phyloP scores from a whole-genome alignment of 1,140 invertebrate genomes.

The Drosophila busckii region DNA sequence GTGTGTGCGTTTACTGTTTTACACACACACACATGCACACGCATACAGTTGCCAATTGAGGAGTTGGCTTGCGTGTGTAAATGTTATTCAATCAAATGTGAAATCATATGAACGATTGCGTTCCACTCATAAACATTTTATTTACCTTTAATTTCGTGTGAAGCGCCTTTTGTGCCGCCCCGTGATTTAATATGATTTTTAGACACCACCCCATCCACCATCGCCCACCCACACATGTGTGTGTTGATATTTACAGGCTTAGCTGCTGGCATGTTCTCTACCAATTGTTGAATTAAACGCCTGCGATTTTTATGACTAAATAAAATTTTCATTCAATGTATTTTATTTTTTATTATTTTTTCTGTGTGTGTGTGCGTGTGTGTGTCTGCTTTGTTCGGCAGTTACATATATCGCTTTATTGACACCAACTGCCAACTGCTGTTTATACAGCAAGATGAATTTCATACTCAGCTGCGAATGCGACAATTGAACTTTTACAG shows the following conservation, averaged over 20 bases:
- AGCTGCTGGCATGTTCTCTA: neutral
- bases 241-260: constrained; percentile 26
- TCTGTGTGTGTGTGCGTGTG: constrained; percentile 2
- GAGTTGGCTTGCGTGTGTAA: constrained; percentile 61
- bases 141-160: constrained; percentile 74
- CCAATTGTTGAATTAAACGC: constrained; percentile 48
- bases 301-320: constrained; percentile 67
- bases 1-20: no score
- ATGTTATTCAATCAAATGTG: constrained; percentile 76
- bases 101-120: constrained; percentile 69
- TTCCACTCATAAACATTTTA: constrained; percentile 73
- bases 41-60: constrained; percentile 25
- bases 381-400: no score
- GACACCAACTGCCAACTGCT: constrained; percentile 63
- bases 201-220: neutral
- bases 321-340: no score
- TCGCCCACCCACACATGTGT: constrained; percentile 26
- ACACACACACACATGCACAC: no score
- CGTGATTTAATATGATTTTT: constrained; percentile 54
- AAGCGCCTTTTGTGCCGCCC: constrained; percentile 59
- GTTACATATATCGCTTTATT: constrained; percentile 28
- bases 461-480: constrained; percentile 1
- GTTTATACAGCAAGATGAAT: constrained; percentile 41
- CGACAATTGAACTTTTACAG: constrained; percentile 22
- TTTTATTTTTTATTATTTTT: no score